Evolutionary conservation across 2,888 invertebrate genomes (phyloP), one percentile per base, ranked within the genome.

Genomic region (Mesopsocus fuscifrons): DNA sequence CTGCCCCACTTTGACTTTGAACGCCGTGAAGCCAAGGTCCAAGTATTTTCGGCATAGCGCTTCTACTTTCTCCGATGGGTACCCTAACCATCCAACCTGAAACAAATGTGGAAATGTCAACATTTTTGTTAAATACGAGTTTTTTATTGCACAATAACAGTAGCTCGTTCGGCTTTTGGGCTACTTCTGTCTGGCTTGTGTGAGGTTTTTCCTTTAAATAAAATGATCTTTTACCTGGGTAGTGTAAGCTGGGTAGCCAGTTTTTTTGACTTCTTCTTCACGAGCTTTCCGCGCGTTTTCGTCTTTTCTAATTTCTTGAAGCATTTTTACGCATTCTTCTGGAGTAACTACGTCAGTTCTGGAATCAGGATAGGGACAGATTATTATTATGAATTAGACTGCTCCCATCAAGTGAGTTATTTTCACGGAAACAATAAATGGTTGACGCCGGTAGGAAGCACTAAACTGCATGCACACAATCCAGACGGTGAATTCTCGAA

Each of bases 1-100:
- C 47, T 70, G 67, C 1, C 91, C 92, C n/a, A 92, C 87, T 67
- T 92, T 92, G 9, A 84, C 69, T 64, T 92, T 92, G 58, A 91
- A 91, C 41, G 77, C 71, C 1, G 71, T 77, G 57, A 82, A 88
- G 11, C 88, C 88, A 38, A 74, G 63, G 5, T 68, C 66, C 46
- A 87, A 56, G 56, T 78, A 85, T 57, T 81, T 74, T 44, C 70
- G 61, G 50, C 83, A 83, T 1, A 84, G 63, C 47, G 68, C 59
- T 46, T 68, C 64, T 3, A 89, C 74, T 52, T 74, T 69, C 42
- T 79, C 78, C 53, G 87, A 78, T 21, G 73, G 72, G 59, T 89
- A 91, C 1, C 88, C 88, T 49, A 91, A 56, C 91, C 89, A 92
- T 32, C 88, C 83, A 51, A 43, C 43, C 41, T 41, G 21, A 6